Evolutionary conservation across 92 coral and sea anemone genomes (phyloP), one percentile per base, ranked within the genome.

Genomic region (Heliopora coerulea): DNA sequence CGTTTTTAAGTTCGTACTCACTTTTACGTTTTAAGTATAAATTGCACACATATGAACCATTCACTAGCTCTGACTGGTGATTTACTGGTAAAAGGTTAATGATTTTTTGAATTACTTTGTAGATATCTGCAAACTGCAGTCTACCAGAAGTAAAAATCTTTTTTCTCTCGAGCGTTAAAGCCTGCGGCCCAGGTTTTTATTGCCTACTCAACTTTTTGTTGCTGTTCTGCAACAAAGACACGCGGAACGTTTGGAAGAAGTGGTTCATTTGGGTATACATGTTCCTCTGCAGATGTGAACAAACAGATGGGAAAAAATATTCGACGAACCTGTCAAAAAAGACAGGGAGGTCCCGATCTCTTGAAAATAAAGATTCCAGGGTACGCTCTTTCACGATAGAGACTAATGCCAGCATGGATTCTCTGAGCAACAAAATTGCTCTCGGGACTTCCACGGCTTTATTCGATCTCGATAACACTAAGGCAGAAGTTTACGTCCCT

Each of bases 221-320:
- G 14, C 83, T 93, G 14, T 82, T 93, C 58, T 83, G 69, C 89
- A 93, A 93, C 91, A 93, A 83, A 83, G 98, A 93, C 37, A 83
- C 96, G 41, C 93, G 98, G 2, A 69, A 84, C 35, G 79, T 90
- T 27, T 93, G 98, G 98, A 77, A 35, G 31, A 80, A 79, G 0
- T 86, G 83, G 63, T 78, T 87, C 59, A 50, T 40, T 13, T 65
- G 8, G 49, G 40, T 37, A 37, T 37, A 50, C 56, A 49, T 27
- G 28, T 35, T 68, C 27, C n/a, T 50, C 3, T 68, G 75, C 46
- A 48, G 34, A 44, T 37, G 40, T 8, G 28, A n/a, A 9, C 33
- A 50, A 19, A 68, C 27, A 19, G 44, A 68, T 19, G 59, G 26
- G 7, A 50, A 68, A 3, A 11, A 5, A n/a, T n/a, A n/a, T n/a